phyloP scores from a whole-genome alignment of 2,888 invertebrate species.

The Eilema griseolum region DNA sequence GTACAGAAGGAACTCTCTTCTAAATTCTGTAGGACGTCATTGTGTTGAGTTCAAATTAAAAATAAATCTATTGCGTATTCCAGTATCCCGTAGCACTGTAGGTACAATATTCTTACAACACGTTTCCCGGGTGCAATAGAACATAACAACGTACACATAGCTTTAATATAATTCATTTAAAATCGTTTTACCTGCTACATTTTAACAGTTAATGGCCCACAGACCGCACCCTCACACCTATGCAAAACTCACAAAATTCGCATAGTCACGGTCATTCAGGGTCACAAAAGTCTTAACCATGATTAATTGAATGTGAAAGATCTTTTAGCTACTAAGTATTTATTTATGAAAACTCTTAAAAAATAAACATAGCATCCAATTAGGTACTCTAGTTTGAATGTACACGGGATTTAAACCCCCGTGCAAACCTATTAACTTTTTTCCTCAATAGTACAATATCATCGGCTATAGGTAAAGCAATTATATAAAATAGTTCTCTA shows the following conservation, averaged over 20 bases:
- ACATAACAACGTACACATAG: background rate
- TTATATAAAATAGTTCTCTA: no score
- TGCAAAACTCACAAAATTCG: constrained; percentile 4
- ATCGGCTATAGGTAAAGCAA: no score
- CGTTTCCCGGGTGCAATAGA: background rate
- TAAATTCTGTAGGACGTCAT: no score
- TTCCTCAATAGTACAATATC: no score
- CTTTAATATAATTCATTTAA: constrained; percentile 1
- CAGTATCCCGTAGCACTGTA: no score
- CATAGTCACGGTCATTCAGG: background rate
- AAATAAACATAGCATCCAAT: background rate
- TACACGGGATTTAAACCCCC: background rate
- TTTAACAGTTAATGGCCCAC: constrained; percentile 4
- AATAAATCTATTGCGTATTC: no score
- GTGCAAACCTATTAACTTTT: no score
- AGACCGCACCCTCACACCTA: background rate
- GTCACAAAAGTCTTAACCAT: background rate
- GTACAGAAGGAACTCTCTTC: no score
- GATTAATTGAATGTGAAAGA: background rate
- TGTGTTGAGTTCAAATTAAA: no score
- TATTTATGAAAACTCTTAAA: background rate
- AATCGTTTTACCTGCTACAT: constrained; percentile 1
- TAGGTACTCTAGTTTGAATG: background rate
- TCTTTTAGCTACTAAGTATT: background rate
- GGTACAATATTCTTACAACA: background rate